Percentiles rank a stretch among this genome's conserved stretches.
phyloP scores from a whole-genome alignment of 2,888 invertebrate species.

The Limnephilus lunatus region DNA sequence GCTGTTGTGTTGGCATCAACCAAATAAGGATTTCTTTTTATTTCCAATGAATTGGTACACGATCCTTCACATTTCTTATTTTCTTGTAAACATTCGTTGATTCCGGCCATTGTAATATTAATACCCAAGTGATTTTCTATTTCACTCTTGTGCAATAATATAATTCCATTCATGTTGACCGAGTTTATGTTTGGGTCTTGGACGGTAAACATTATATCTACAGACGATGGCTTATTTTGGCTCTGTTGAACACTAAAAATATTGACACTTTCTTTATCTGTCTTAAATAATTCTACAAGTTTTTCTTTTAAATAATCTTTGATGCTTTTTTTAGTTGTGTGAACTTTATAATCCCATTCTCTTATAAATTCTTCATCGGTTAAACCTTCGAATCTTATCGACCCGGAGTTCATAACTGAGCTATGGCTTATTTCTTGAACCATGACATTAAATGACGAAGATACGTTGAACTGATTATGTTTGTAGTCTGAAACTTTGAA shows the following conservation, averaged over 20 bases:
- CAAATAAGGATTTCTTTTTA: constrained; percentile 93
- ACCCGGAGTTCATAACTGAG: constrained; percentile 77
- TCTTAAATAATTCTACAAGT: constrained; percentile 69
- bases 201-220: constrained; percentile 59
- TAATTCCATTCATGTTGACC: constrained; percentile 94
- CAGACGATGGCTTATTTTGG: constrained; percentile 45
- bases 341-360: constrained; percentile 71
- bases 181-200: constrained; percentile 88
- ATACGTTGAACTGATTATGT: constrained; percentile 74
- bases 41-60: constrained; percentile 95
- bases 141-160: constrained; percentile 94
- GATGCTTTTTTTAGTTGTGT: constrained; percentile 64
- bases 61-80: constrained; percentile 97
- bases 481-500: constrained; percentile 75
- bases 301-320: constrained; percentile 69
- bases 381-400: constrained; percentile 75
- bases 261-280: constrained; percentile 73
- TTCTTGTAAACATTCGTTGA: constrained; percentile 96
- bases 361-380: constrained; percentile 77
- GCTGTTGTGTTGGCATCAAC: constrained; percentile 99
- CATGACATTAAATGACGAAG: constrained; percentile 76
- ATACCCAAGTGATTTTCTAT: constrained; percentile 95
- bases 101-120: constrained; percentile 97
- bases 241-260: constrained; percentile 77
- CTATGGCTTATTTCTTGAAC: constrained; percentile 77